Base-by-base conservation (phyloP, 2,113 vertebrate species). In the Lophotis ruficrista region DNA sequence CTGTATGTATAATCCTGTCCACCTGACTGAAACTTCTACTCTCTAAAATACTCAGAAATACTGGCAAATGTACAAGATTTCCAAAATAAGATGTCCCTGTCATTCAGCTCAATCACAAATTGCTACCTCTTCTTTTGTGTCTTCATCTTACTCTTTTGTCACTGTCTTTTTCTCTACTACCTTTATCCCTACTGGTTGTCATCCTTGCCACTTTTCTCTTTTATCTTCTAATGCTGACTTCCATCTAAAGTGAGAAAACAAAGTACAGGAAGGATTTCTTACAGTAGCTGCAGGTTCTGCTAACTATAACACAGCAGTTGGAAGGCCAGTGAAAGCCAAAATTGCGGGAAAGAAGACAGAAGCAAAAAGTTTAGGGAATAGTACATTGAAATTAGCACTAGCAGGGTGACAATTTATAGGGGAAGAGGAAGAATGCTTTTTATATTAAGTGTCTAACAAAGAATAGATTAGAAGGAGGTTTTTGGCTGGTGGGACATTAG, bases 391-490 rank as follows among this genome's bases (percentile, higher is more conserved):
- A 19, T 15, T 73, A 75, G 6, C 6, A 51, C 15, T 75, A 60
- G 78, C 70, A 65, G 5, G 11, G 25, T 58, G 2, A 1, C 3
- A 80, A 31, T 70, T 86, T 57, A 18, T 19, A 80, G 10, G 11
- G 30, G 20, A 64, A 71, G 14, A 60, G 10, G 25, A 89, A 37
- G 13, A 76, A 30, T 61, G 2, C 0, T 81, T 88, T 90, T 87
- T 69, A 45, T 77, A 66, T 83, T 65, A 71, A 54, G 3, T 20
- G 10, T 76, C 57, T 61, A 53, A 38, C 3, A 80, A 89, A 83
- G 3, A 83, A 50, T 3, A 51, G 21, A 28, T 1, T n/a, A n/a
- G n/a, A 17, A 7, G 7, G 2, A 5, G 24, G 8, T 8, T n/a
- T 91, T 71, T 12, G 1, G 8, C 18, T 73, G 5, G 3, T 19